Base-by-base conservation (phyloP, 2,888 invertebrate genomes). In the Scaptomyza caliginosa region DNA sequence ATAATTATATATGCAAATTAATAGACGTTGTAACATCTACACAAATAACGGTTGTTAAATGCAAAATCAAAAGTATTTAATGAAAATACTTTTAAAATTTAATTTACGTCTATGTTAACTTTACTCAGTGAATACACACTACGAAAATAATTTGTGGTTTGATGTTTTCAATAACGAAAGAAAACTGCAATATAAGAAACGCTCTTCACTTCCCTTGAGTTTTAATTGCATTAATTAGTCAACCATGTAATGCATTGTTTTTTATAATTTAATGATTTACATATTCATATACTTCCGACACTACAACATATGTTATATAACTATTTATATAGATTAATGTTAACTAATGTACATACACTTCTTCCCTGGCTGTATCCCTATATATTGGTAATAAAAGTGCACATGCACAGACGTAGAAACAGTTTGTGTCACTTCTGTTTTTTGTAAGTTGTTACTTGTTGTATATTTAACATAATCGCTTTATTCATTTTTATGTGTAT, bases 201-300 rank as follows among this genome's bases (percentile, higher is more conserved):
- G 24, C 0, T 26, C 4, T 34, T 43, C 7, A 21, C 11, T 13
- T 8, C 26, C 51, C 16, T 7, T 17, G 30, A 28, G 13, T 24
- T 62, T 34, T 23, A 34, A 30, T 43, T 28, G 21, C 24, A 54
- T 39, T 54, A 6, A 63, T 34, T 54, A 42, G 21, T 43, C 19
- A 26, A 66, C 30, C 56, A 6, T 65, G 5, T 55, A 19, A 30
- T 32, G 21, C 42, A 23, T 24, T 55, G 51, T 42, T n/a, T 57
- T 68, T 55, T 63, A 58, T 81, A 79, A 72, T 82, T 74, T 84
- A 79, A 81, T 81, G 82, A 71, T 78, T 70, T 83, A 83, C 69
- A 73, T 74, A 58, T 70, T 74, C 63, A 56, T 73, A 58, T 71
- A 77, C 55, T 62, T 81, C 67, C 62, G 65, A 81, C 62, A 74